phyloP scores from a whole-genome alignment of 2,113 vertebrate genomes.

The Athene noctua region DNA sequence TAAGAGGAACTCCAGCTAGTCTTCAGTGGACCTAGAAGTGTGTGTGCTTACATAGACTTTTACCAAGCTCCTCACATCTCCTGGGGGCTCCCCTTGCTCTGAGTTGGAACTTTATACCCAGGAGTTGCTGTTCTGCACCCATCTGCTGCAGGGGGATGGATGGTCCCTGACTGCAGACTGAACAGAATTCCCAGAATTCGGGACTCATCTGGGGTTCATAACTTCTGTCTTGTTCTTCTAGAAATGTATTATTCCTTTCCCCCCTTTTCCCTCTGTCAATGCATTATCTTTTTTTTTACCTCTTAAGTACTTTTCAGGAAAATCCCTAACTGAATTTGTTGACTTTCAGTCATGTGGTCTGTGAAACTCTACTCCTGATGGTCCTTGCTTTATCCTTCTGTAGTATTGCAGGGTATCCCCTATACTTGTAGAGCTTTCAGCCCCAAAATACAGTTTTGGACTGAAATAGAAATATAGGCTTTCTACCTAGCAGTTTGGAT shows the following conservation, averaged over 20 bases:
- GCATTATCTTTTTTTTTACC: too few species aligned
- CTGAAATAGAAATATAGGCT: background rate
- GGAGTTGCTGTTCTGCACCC: background rate
- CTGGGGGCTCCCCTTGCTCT: background rate
- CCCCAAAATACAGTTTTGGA: background rate
- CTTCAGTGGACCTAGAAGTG: background rate
- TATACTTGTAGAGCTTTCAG: background rate
- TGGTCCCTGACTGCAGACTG: background rate
- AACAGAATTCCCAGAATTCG: background rate
- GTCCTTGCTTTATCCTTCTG: background rate
- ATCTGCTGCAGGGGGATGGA: fast-evolving
- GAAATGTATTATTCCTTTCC: background rate
- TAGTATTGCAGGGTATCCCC: background rate
- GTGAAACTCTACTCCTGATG: background rate
- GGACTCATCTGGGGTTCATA: background rate
- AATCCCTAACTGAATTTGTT: background rate
- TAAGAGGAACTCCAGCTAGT: fast-evolving
- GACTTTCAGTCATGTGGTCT: background rate
- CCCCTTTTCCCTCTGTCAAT: background rate
- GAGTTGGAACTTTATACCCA: background rate
- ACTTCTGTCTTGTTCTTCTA: background rate
- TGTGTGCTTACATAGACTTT: background rate
- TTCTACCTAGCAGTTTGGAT: background rate
- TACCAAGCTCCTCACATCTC: background rate
- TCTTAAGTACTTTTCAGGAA: background rate